phyloP scores from a whole-genome alignment of 2,113 vertebrate species.

The Sakesphorus luctuosus region DNA sequence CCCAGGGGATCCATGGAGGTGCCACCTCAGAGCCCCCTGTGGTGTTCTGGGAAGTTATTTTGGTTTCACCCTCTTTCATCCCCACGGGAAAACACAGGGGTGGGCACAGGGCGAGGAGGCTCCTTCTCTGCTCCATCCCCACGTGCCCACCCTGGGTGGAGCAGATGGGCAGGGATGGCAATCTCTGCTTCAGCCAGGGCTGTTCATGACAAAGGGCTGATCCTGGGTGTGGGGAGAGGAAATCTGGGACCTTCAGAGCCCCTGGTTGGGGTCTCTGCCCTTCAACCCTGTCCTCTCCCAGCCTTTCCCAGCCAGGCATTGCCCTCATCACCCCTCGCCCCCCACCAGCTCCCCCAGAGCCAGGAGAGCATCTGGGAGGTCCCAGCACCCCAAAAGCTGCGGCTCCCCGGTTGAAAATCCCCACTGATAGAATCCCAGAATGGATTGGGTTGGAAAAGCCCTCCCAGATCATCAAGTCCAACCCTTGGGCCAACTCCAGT shows the following conservation, averaged over 20 bases:
- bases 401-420: neutral
- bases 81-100: neutral
- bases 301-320: neutral
- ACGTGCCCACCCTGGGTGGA: accelerated
- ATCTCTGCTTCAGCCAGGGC: neutral
- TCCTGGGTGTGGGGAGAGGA: neutral
- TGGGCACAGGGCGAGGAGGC: accelerated
- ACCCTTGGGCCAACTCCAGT: too few relatives aligned
- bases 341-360: neutral
- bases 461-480: too few relatives aligned
- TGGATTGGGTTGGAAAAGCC: too few relatives aligned
- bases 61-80: neutral
- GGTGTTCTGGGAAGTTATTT: neutral
- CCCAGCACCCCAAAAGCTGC: neutral
- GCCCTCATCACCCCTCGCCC: accelerated
- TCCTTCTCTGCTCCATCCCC: neutral
- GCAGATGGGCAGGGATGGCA: accelerated
- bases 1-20: accelerated
- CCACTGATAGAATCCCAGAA: too few relatives aligned
- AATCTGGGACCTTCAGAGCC: neutral
- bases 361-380: neutral
- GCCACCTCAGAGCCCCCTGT: accelerated
- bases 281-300: neutral
- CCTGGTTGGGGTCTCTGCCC: neutral
- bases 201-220: neutral